Percentiles rank a stretch among this genome's conserved stretches.
Evolutionary conservation across 2,888 invertebrate species (phyloP).

Genomic region (Lapara coniferarum): DNA sequence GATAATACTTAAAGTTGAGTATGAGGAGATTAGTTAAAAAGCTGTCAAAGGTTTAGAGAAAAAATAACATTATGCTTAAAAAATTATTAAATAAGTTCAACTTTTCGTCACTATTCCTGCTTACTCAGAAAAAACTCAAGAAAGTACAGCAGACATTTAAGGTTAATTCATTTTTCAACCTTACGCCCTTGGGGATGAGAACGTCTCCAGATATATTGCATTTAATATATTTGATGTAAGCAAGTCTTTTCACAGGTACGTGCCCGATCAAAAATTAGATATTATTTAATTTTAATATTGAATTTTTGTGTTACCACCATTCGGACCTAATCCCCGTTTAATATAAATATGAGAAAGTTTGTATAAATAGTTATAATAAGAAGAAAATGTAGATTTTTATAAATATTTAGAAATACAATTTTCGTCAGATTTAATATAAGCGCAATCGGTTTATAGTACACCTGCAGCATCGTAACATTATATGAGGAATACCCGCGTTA

Average conservation of each 20-base stretch:
- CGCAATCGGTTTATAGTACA: no score
- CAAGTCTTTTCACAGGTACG: background rate
- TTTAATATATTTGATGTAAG: slow-evolving; percentile 2
- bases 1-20: no score
- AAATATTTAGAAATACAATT: no score
- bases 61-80: background rate
- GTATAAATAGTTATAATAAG: no score
- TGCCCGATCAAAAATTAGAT: background rate
- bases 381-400: no score
- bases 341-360: no score
- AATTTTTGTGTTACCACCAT: no score
- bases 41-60: background rate
- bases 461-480: no score
- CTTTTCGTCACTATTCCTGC: slow-evolving; percentile 7
- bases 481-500: no score
- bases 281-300: no score
- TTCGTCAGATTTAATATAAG: no score
- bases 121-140: slow-evolving; percentile 5
- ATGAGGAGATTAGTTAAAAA: background rate
- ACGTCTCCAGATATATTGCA: background rate
- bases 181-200: background rate
- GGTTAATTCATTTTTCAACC: slow-evolving; percentile 3
- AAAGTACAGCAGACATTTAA: slow-evolving; percentile 9
- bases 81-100: background rate
- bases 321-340: no score